Evolutionary conservation across 2,888 invertebrate species (phyloP).

Genomic region (Mantis religiosa): DNA sequence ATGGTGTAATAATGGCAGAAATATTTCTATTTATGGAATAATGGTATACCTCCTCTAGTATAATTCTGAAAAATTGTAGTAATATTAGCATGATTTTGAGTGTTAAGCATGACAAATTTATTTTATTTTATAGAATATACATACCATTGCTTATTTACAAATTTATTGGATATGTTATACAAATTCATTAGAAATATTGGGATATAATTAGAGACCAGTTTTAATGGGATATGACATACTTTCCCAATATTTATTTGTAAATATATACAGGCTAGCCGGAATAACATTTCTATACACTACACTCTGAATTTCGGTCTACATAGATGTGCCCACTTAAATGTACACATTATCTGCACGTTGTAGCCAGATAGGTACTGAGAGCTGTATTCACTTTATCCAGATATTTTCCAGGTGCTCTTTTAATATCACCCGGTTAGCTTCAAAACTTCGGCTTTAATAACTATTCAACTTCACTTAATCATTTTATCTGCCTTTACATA

Average conservation of each 20-base stretch:
- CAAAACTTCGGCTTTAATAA: too few relatives aligned
- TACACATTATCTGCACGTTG: too few relatives aligned
- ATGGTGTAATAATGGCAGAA: background rate
- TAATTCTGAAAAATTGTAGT: background rate
- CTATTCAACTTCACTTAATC: too few relatives aligned
- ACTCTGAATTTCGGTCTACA: too few relatives aligned
- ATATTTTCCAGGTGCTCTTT: too few relatives aligned
- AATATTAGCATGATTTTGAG: background rate
- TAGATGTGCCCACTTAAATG: too few relatives aligned
- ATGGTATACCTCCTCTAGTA: background rate
- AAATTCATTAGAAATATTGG: background rate
- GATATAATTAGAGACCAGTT: background rate
- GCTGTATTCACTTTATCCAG: too few relatives aligned
- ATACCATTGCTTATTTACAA: background rate
- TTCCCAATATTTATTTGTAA: background rate
- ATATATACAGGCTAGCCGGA: background rate
- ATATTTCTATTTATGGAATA: background rate
- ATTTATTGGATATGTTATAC: background rate
- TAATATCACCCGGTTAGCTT: too few relatives aligned
- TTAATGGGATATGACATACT: background rate
- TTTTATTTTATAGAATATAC: too few relatives aligned
- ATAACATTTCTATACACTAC: too few relatives aligned
- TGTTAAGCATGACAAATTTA: background rate
- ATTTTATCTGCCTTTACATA: too few relatives aligned
- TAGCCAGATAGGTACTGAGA: too few relatives aligned